Evolutionary conservation across 1,140 invertebrate species (phyloP).

Genomic region (Ptiloglossa arizonensis): DNA sequence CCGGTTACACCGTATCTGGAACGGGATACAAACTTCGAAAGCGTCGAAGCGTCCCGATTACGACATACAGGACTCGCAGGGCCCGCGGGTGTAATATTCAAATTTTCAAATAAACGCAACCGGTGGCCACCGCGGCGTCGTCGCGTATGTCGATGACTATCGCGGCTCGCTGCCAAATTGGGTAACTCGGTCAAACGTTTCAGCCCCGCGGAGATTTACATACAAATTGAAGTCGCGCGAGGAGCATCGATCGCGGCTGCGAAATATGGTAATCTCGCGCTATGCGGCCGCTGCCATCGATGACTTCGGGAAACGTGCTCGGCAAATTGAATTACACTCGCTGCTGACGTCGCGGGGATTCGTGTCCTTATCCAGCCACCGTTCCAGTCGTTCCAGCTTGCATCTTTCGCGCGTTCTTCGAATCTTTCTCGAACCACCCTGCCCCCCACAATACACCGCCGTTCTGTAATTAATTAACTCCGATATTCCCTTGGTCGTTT

Average conservation of each 20-base stretch:
- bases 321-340: conserved; percentile 32
- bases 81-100: neutral
- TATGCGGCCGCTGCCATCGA: conserved; percentile 21
- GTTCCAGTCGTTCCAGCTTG: neutral
- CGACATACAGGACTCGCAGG: neutral
- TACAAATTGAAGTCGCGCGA: conserved; percentile 49
- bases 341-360: neutral
- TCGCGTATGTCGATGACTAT: conserved; percentile 14
- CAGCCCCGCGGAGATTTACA: conserved; percentile 26
- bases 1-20: neutral
- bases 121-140: neutral
- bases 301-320: conserved; percentile 41
- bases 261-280: conserved; percentile 42
- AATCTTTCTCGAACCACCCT: too few species aligned
- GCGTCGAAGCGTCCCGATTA: neutral
- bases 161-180: conserved; percentile 30
- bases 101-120: conserved; percentile 24
- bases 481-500: too few species aligned
- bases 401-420: too few species aligned
- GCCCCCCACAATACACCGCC: too few species aligned
- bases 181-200: conserved; percentile 38
- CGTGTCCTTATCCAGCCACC: neutral
- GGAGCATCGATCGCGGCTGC: conserved; percentile 14
- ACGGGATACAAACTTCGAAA: too few species aligned
- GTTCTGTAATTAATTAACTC: too few species aligned